Base-by-base conservation (phyloP, 2,888 invertebrate species). In the Bruchidius siliquastri region DNA sequence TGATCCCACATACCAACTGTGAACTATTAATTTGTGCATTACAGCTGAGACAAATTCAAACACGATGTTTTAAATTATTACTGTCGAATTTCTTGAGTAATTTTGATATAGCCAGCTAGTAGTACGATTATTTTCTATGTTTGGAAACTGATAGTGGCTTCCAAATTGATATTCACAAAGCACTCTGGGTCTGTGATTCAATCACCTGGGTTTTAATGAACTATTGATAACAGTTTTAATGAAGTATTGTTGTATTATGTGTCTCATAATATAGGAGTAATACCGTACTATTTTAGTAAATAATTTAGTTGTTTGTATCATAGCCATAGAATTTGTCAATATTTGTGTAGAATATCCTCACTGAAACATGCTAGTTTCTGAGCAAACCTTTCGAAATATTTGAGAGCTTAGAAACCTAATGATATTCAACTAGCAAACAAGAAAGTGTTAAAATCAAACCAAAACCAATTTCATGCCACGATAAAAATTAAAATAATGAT, bases 391-490 rank as follows among this genome's bases (percentile, higher is more conserved):
- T 49, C 18, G 18, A 49, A 49, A 49, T 49, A 49, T 49, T 49
- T 49, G 49, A 49, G 49, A 49, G 49, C 49, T 49, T 49, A 49
- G 69, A 73, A 73, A 70, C 68, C 30, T 67, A 71, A 72, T 49
- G 69, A 69, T 69, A 72, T 72, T 74, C 21, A 68, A 71, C 71
- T 32, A 22, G 30, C 68, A 68, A 75, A 68, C 71, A 73, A 74
- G 30, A 49, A 68, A 71, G 66, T 30, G 73, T 71, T 74, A 75
- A 77, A 75, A 76, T 72, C 72, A 74, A 73, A 77, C 74, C 74
- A 67, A 72, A 72, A 75, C 76, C 73, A 76, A 72, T 72, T 75
- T 72, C 72, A 72, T 72, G 72, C 73, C 68, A 72, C 72, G 69
- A 75, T 70, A 72, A 74, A 75, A 72, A 73, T 74, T 49, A 13